Evolutionary conservation across 2,888 invertebrate species (phyloP).

Genomic region (Lacanobia wlatinum): DNA sequence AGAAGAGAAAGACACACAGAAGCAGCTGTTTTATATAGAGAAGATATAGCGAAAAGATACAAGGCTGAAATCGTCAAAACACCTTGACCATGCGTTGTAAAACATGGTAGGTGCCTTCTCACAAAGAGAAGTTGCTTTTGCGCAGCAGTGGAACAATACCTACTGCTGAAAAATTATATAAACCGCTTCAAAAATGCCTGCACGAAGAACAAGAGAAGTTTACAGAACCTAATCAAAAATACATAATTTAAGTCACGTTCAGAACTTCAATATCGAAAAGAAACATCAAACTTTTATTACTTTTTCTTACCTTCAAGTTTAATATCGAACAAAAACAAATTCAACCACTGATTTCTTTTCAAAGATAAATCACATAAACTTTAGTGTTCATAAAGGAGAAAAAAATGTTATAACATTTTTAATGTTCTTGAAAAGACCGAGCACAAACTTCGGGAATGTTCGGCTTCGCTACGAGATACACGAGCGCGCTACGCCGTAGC

Average conservation of each 20-base stretch:
- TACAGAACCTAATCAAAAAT: not conserved
- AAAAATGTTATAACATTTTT: constrained; percentile 13
- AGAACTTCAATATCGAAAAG: constrained; percentile 23
- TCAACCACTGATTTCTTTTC: constrained; percentile 40
- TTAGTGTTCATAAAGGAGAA: constrained; percentile 20
- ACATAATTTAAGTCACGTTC: constrained; percentile 18
- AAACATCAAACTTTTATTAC: constrained; percentile 41
- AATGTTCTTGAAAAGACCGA: constrained; percentile 36
- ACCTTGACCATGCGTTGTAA: too few relatives aligned
- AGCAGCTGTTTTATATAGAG: not conserved
- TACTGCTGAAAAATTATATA: too few relatives aligned
- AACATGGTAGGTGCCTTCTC: too few relatives aligned
- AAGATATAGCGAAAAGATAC: not conserved
- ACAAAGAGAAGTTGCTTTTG: too few relatives aligned
- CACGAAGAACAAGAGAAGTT: constrained; percentile 2
- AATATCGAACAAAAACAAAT: constrained; percentile 20
- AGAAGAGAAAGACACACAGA: not conserved
- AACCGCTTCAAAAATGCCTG: constrained; percentile 1
- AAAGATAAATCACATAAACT: constrained; percentile 42
- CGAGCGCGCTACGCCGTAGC: constrained; percentile 80
- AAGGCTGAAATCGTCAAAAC: not conserved
- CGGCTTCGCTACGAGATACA: constrained; percentile 53
- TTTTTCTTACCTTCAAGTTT: constrained; percentile 61
- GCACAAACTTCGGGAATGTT: constrained; percentile 52
- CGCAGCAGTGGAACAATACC: too few relatives aligned